Evolutionary conservation across 2,797 vertebrate species (phyloP), one percentile per base, ranked within the genome.

Genomic region (Microctenopoma steveboyesi): DNA sequence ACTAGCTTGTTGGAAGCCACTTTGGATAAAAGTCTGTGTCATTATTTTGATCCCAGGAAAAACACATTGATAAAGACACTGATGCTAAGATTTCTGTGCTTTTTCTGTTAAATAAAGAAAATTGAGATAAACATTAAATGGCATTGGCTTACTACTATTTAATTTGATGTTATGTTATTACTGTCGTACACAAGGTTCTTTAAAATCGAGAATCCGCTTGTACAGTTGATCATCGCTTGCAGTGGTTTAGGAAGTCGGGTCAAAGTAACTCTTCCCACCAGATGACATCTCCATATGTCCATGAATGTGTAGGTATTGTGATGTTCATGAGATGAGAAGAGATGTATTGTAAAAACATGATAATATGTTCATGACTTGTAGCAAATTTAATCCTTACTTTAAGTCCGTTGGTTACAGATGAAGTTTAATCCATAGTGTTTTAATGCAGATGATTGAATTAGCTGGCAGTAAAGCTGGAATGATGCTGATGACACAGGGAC

Each of bases 201-300:
- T 51, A n/a, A 81, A 74, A 76, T 8, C 18, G 47, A 65, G 67
- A 71, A 45, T 49, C 51, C 10, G 8, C 27, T 43, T 2, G 11
- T 3, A 10, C 54, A 62, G 53, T 8, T 35, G 16, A 72, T 69
- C 25, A 48, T 22, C 12, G 49, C 54, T 18, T 50, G 56, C 50
- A 68, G 61, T 0, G 0, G 55, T 82, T 85, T 37, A 76, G 68
- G 60, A 76, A 74, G 78, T 49, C 27, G 27, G 58, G 52, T 77
- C 64, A 84, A 53, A 78, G n/a, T 16, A 35, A 68, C 27, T 37
- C 64, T 65, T 76, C 27, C 48, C 42, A 59, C 61, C 77, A 79
- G 81, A 80, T 82, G 69, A 74, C 69, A 0, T 39, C 65, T 76
- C 78, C 59, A 81, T 79, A 76, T 83, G 78, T 64, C 52, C 65